Evolutionary conservation across 1,140 invertebrate genomes (phyloP).

Genomic region (Drosophila funebris): DNA sequence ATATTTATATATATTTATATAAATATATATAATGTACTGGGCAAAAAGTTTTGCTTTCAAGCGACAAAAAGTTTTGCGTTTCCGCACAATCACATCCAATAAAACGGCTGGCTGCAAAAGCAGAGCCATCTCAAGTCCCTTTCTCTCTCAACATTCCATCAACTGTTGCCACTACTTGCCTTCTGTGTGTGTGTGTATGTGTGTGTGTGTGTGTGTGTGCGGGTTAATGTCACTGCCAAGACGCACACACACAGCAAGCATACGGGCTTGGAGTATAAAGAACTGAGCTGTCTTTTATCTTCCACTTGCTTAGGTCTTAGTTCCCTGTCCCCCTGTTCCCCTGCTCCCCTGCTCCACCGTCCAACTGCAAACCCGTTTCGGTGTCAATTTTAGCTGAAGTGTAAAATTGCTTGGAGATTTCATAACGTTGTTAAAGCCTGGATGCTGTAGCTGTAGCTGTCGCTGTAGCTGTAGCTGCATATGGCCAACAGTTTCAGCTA

Average conservation of each 20-base stretch:
- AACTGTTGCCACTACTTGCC: constrained; percentile 45
- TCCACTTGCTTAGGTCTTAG: constrained; percentile 69
- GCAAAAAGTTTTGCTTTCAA: constrained; percentile 54
- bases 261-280: constrained; percentile 31
- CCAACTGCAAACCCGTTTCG: not conserved
- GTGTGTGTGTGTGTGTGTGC: constrained; percentile 37
- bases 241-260: constrained; percentile 17
- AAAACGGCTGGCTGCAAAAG: constrained; percentile 72
- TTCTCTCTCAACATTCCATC: constrained; percentile 58
- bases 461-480: constrained; percentile 59
- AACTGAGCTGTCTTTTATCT: constrained; percentile 70
- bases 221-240: constrained; percentile 68
- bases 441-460: constrained; percentile 41
- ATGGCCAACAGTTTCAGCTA: constrained; percentile 17
- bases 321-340: not conserved
- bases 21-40: constrained; percentile 4
- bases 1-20: constrained; percentile 25
- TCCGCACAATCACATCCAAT: constrained; percentile 82
- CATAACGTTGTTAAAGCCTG: constrained; percentile 71
- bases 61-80: constrained; percentile 69
- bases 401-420: constrained; percentile 81
- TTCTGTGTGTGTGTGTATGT: constrained; percentile 14
- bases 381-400: constrained; percentile 80
- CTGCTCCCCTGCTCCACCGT: not conserved
- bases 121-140: not conserved